phyloP scores from a whole-genome alignment of 2,797 vertebrate species.

The Cuculus canorus region DNA sequence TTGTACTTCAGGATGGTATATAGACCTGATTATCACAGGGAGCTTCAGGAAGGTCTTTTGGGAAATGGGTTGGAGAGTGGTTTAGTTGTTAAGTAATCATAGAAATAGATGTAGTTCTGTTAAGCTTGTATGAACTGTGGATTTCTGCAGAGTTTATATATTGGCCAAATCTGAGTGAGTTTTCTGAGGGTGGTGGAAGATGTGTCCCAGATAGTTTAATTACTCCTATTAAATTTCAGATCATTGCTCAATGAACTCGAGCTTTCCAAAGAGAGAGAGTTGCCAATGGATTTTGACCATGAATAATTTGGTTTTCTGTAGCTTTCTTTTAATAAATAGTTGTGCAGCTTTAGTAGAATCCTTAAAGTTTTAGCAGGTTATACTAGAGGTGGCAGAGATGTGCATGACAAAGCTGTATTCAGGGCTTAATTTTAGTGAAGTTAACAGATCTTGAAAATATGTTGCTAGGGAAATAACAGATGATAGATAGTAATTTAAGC shows the following conservation, averaged over 20 bases:
- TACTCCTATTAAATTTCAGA: background rate
- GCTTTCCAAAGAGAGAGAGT: background rate
- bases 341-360: background rate
- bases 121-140: background rate
- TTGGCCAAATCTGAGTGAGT: background rate
- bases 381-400: background rate
- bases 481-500: background rate
- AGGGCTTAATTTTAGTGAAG: background rate
- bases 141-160: background rate
- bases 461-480: background rate
- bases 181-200: background rate
- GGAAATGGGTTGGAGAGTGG: background rate
- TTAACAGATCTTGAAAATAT: background rate
- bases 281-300: background rate
- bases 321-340: conserved; percentile 1
- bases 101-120: background rate
- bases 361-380: background rate
- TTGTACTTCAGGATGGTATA: background rate
- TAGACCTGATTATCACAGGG: background rate
- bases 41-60: background rate
- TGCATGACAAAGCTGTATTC: background rate
- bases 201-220: background rate
- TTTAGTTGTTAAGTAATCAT: background rate
- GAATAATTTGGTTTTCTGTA: background rate
- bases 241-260: background rate